Evolutionary conservation across 2,113 vertebrate species (phyloP).

Genomic region (Chionodraco myersi): DNA sequence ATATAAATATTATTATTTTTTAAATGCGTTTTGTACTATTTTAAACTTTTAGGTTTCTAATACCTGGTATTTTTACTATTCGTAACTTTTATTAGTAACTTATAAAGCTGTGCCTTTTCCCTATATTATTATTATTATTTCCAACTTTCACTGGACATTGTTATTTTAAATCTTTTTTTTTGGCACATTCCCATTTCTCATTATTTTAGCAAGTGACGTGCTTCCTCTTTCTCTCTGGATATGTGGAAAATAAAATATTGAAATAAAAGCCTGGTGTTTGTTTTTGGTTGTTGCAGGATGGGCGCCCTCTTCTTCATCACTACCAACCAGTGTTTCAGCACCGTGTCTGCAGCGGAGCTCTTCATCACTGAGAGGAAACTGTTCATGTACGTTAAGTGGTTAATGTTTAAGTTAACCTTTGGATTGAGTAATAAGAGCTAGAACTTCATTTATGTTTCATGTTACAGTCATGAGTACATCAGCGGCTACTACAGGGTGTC

Average conservation of each 20-base stretch:
- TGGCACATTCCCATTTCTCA: too few relatives aligned
- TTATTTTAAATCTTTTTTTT: too few relatives aligned
- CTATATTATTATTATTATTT: too few relatives aligned
- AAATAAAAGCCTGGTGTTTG: neutral
- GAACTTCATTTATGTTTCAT: constrained; percentile 17
- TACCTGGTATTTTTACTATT: too few relatives aligned
- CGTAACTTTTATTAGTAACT: too few relatives aligned
- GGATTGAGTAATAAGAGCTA: neutral
- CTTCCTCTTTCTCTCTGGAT: neutral
- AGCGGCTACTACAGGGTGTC: constrained; percentile 96
- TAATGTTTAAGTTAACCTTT: too few relatives aligned
- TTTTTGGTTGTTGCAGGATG: constrained; percentile 80
- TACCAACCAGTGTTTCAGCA: constrained; percentile 94
- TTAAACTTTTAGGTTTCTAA: too few relatives aligned
- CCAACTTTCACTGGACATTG: too few relatives aligned
- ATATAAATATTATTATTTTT: too few relatives aligned
- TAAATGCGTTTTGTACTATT: too few relatives aligned
- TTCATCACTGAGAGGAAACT: constrained; percentile 92
- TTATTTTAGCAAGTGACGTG: too few relatives aligned
- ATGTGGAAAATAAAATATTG: neutral
- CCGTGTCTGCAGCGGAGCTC: constrained; percentile 90
- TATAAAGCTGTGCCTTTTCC: too few relatives aligned
- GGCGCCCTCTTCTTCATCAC: constrained; percentile 94
- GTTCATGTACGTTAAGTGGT: constrained; percentile 86
- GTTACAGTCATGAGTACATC: constrained; percentile 93